These are phyloP conservation scores for Amblyopsis rosae DNA, from an alignment of 2,113 vertebrate genomes.

Conservation along the genomic window DNA sequence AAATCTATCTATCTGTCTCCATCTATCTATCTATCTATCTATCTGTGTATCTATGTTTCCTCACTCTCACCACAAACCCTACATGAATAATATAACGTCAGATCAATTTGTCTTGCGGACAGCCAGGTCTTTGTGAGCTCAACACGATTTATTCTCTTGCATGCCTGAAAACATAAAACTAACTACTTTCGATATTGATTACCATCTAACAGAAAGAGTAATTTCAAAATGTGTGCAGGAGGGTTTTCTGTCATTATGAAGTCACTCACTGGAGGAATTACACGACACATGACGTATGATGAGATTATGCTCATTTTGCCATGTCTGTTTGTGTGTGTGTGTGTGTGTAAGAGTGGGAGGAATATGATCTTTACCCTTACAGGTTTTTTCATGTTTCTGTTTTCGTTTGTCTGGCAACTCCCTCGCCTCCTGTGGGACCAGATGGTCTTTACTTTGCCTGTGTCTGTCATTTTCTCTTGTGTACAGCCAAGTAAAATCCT, in stretches of 20 bases:
- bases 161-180: conserved; percentile 51
- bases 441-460: conserved; percentile 71
- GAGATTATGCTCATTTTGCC: conserved; percentile 39
- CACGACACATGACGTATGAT: conserved; percentile 46
- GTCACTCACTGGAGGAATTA: conserved; percentile 18
- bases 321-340: background rate
- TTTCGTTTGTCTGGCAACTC: conserved; percentile 64
- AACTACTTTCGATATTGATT: conserved; percentile 63
- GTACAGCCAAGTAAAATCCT: conserved; percentile 68
- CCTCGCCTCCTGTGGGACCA: conserved; percentile 65
- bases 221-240: conserved; percentile 39
- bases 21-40: conserved; percentile 19
- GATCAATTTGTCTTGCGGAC: conserved; percentile 61
- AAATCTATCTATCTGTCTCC: conserved; percentile 26
- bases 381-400: conserved; percentile 66
- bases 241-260: conserved; percentile 37
- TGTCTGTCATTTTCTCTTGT: conserved; percentile 67
- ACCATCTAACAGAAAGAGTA: conserved; percentile 45
- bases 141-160: conserved; percentile 39
- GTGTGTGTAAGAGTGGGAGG: background rate
- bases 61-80: conserved; percentile 31
- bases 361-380: conserved; percentile 32
- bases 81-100: conserved; percentile 59
- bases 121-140: conserved; percentile 40
- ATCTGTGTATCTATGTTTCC: background rate